These are phyloP conservation scores for Lethrus apterus DNA, from an alignment of 1,140 invertebrate genomes.

Conservation along the genomic window DNA sequence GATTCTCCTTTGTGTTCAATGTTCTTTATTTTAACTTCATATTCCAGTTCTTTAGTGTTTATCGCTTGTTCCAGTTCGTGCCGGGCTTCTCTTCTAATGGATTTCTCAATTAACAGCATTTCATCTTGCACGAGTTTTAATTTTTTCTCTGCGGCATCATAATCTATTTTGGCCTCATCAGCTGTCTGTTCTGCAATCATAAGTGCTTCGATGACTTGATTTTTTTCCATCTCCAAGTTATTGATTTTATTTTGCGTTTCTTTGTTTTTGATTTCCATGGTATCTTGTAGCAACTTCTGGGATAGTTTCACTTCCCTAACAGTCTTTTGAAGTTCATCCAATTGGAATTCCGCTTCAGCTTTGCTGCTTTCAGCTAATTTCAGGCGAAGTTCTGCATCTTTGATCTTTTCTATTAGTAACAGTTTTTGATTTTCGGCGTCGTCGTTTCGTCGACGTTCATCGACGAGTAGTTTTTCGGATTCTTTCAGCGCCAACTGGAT, in stretches of 20 bases:
- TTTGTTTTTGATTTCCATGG: constrained; percentile 25
- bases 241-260: constrained; percentile 31
- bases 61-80: constrained; percentile 32
- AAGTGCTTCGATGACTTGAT: constrained; percentile 28
- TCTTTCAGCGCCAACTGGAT: constrained; percentile 5
- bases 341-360: constrained; percentile 16
- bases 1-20: constrained; percentile 22
- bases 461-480: too few species aligned
- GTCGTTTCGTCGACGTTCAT: constrained; percentile 14
- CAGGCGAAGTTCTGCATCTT: constrained; percentile 18
- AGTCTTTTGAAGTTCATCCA: constrained; percentile 16
- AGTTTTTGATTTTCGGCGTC: constrained; percentile 1
- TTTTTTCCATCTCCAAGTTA: constrained; percentile 35
- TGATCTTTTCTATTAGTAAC: constrained; percentile 14
- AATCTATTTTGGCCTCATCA: constrained; percentile 36
- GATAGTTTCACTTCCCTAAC: constrained; percentile 14
- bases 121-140: constrained; percentile 30
- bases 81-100: constrained; percentile 32
- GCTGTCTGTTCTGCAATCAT: constrained; percentile 20
- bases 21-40: constrained; percentile 18
- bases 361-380: constrained; percentile 17
- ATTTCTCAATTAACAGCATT: constrained; percentile 16
- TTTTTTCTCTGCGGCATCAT: constrained; percentile 35
- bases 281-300: constrained; percentile 15
- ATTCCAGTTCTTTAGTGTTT: constrained; percentile 26